Evolutionary conservation across 2,113 vertebrate species (phyloP), one percentile per base, ranked within the genome.

Genomic region (Ariopsis seemanni): DNA sequence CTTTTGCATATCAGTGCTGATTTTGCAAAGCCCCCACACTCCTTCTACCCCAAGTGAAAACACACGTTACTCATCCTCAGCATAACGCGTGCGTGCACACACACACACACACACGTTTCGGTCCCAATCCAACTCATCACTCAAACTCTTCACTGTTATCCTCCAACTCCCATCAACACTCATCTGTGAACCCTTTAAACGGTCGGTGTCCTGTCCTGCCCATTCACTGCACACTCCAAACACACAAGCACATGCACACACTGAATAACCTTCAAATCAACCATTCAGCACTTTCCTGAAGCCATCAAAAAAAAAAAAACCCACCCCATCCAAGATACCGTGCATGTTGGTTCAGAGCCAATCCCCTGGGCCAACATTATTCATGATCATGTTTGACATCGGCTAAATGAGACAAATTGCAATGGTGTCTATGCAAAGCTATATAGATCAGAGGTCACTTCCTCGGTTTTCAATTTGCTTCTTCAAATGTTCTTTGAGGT

Each of bases 1-100:
- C 53, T 83, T 77, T 85, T 18, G 89, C 93, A 93, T 88, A 93
- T 91, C 90, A 75, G 79, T 85, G 87, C 91, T 92, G 91, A 91
- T 89, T 92, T 86, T 25, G 77, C 85, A 87, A 89, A 82, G 71
- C 83, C 83, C 86, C 85, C 88, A 62, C 58, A 72, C 52, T 58
- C 86, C 62, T 82, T 88, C 65, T 85, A 71, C 86, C 87, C 83
- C 88, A 80, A 85, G 42, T 74, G 30, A 60, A 87, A 90, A 67
- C 88, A 60, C 83, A 57, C 63, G 77, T 85, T 82, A 86, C 86
- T 81, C 82, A 62, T 27, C 58, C 50, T 58, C 63, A 69, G 30
- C 55, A 34, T 42, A 42, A 4, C 42, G 42, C 42, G 42, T 2
- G 34, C 34, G 34, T 42, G 34, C 34, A 42, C 30, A 30, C 30